Conservation (phyloP, 2,113 vertebrate species). For the Hippoglossus stenolepis region DNA sequence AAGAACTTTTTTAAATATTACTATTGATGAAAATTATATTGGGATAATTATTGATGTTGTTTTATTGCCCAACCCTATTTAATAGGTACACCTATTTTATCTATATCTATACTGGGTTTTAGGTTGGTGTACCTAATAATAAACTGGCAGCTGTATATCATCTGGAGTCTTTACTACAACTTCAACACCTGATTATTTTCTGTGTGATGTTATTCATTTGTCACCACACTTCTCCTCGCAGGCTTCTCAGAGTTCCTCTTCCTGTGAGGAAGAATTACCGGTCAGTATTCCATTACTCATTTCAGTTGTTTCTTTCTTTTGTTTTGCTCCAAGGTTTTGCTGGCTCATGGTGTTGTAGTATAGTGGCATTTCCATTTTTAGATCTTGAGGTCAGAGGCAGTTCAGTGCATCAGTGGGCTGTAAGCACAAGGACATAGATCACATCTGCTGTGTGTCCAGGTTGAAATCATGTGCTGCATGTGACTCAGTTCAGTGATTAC, state of each 20-base stretch:
- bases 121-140: background rate
- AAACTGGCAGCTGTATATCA: background rate
- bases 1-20: no score
- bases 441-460: conserved; percentile 30
- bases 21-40: no score
- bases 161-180: background rate
- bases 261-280: conserved; percentile 73
- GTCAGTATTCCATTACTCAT: conserved; percentile 57
- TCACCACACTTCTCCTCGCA: conserved; percentile 51
- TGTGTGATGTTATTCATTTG: conserved; percentile 17
- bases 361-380: conserved; percentile 59
- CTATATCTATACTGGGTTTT: background rate
- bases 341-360: conserved; percentile 43
- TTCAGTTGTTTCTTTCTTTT: conserved; percentile 48
- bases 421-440: conserved; percentile 48
- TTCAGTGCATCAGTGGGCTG: conserved; percentile 41
- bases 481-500: conserved; percentile 18
- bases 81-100: background rate
- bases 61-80: background rate
- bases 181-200: background rate
- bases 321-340: conserved; percentile 54
- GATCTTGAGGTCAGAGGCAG: conserved; percentile 31
- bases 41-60: no score
- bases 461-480: conserved; percentile 62
- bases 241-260: conserved; percentile 72